Base-by-base conservation (phyloP, 2,888 invertebrate genomes). In the Caenorhabditis sp. region DNA sequence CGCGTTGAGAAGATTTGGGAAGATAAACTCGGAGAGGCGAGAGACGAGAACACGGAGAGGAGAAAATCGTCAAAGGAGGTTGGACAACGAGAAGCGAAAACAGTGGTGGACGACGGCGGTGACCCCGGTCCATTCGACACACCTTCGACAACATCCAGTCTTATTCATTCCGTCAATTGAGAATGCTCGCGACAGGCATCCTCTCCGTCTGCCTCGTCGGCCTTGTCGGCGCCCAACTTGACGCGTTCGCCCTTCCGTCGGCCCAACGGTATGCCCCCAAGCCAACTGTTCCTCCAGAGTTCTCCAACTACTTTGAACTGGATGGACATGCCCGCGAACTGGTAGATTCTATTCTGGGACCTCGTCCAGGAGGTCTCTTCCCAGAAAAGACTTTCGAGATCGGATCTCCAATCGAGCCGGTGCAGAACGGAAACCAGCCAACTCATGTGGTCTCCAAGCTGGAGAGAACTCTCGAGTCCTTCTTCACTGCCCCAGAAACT, bases 351-450 rank as follows among this genome's bases (percentile, higher is more conserved):
- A 62, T 89, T 50, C 81, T 89, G 32, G 89, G 88, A n/a, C 86
- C 86, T 45, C 79, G 88, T n/a, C 87, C 88, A 27, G 88, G 88
- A 20, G 88, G 88, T 41, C 82, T 86, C 52, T 87, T 89, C 78
- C 89, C 89, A 27, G 88, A 88, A 76, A 88, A 88, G 76, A 86
- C 86, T 13, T 89, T 84, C 53, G 89, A 89, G 52, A 84, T 88
- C 46, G 83, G 83, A 66, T 58, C 62, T 13, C 78, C 73, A 65
- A 46, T 61, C 11, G 56, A 41, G 8, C 65, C 71, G 30, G 73
- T 52, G n/a, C 52, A 53, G 20, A 68, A 50, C 17, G 62, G 77
- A 24, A 76, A 63, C 26, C 72, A 56, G 26, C 85, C 83, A 45
- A 65, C 59, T 3, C 84, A 87, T 53, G 75, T 80, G 35, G 79